These are phyloP conservation scores for Helicoverpa zea DNA, from an alignment of 1,140 invertebrate species.

Conservation along the genomic window DNA sequence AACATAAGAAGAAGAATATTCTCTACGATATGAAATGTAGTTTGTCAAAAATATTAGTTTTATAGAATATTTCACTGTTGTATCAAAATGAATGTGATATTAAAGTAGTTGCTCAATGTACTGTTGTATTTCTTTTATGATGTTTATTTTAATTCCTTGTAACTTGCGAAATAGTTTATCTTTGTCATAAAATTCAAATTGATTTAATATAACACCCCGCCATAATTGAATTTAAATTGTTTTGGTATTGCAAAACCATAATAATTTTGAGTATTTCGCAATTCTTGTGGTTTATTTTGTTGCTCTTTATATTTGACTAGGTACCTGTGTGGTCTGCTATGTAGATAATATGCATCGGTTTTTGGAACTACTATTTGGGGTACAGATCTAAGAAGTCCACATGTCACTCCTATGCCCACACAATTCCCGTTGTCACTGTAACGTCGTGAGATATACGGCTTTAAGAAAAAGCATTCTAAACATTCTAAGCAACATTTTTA, in stretches of 20 bases:
- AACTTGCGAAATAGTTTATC: neutral
- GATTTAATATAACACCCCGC: neutral
- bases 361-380: too few species aligned
- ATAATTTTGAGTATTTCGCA: too few species aligned
- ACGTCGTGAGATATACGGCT: too few species aligned
- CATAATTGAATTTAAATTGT: neutral
- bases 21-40: neutral
- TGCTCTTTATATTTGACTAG: too few species aligned
- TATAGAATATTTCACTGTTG: neutral
- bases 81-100: slow-evolving; percentile 15
- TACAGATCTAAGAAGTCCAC: too few species aligned
- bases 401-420: too few species aligned
- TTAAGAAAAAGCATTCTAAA: too few species aligned
- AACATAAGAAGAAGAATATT: slow-evolving; percentile 14
- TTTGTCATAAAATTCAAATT: neutral
- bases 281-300: too few species aligned
- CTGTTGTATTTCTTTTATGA: slow-evolving; percentile 11
- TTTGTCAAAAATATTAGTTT: neutral
- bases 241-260: neutral
- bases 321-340: too few species aligned
- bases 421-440: too few species aligned
- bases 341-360: too few species aligned
- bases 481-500: too few species aligned
- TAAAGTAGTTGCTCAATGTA: slow-evolving; percentile 36
- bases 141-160: neutral